Base-by-base conservation (phyloP, 2,113 vertebrate species). In the Polypterus senegalus region DNA sequence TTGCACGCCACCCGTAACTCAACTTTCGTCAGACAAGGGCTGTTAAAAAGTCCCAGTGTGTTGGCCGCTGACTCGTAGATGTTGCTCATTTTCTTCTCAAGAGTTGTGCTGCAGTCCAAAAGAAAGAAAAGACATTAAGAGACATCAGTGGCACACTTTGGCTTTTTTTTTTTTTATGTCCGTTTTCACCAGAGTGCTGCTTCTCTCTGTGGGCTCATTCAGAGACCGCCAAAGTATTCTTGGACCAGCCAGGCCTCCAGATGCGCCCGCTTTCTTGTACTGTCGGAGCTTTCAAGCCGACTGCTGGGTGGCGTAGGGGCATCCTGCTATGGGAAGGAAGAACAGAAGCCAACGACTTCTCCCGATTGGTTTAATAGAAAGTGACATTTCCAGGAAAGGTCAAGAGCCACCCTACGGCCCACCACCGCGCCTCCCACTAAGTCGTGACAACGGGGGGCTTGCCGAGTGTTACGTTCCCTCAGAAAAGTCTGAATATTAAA, bases 61-160 rank as follows among this genome's bases (percentile, higher is more conserved):
- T 90, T 89, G 63, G 93, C 91, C 7, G 95, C 92, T 0, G 94
- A 97, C 77, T 97, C 92, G 61, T 94, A 97, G 71, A 97, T 93
- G 84, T 97, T 95, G 67, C 86, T 94, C 96, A 97, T 97, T 75
- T 79, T 88, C 78, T 81, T 76, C 80, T 58, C 48, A 62, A 58
- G 6, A 48, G 7, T 55, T 54, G 69, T 43, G 60, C 69, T 75
- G 66, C 47, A 57, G 48, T 11, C n/a, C n/a, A 7, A 59, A 53
- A 52, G 5, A 44, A 11, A 3, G 43, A 58, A 44, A 27, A 52
- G 2, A 4, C 2, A 48, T 7, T 54, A 7, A 9, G n/a, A 1
- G 27, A 9, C 7, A 27, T 27, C 27, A 27, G 27, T 27, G 27
- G 27, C 27, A 27, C 27, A 27, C 27, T 27, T 27, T 27, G 27